Conservation (phyloP, 2,888 invertebrate genomes). For the Drosophila picticornis region DNA sequence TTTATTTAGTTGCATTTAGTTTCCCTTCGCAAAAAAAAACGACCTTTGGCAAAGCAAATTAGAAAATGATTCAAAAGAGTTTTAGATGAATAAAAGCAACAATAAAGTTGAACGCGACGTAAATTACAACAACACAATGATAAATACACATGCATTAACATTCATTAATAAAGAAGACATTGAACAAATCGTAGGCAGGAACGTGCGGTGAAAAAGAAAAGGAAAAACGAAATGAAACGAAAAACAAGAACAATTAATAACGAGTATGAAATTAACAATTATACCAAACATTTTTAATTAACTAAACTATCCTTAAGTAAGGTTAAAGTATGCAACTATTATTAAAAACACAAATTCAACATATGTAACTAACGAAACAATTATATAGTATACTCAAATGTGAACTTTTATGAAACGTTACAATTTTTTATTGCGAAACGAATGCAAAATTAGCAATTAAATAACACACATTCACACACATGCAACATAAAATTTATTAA, state of each 20-base stretch:
- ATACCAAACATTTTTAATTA: slow-evolving; percentile 75
- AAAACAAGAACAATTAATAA: slow-evolving; percentile 60
- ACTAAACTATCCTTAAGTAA: slow-evolving; percentile 71
- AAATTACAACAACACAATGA: slow-evolving; percentile 71
- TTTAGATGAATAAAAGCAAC: slow-evolving; percentile 41
- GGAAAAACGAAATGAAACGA: slow-evolving; percentile 35
- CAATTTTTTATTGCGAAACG: slow-evolving; percentile 65
- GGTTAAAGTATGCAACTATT: slow-evolving; percentile 70
- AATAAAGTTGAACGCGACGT: slow-evolving; percentile 57
- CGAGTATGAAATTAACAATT: slow-evolving; percentile 70
- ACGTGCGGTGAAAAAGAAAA: slow-evolving; percentile 84
- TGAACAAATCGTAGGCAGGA: slow-evolving; percentile 85
- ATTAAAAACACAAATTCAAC: slow-evolving; percentile 57
- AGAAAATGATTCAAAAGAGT: slow-evolving; percentile 31
- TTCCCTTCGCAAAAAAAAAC: slow-evolving; percentile 25
- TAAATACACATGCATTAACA: slow-evolving; percentile 64
- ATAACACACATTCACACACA: slow-evolving; percentile 17
- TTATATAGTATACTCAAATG: slow-evolving; percentile 73
- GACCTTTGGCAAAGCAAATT: slow-evolving; percentile 34
- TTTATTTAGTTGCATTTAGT: slow-evolving; percentile 24
- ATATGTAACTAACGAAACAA: slow-evolving; percentile 66
- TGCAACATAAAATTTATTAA: slow-evolving; percentile 21
- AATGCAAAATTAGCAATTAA: slow-evolving; percentile 54
- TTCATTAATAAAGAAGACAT: slow-evolving; percentile 75
- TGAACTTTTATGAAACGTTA: slow-evolving; percentile 72